A percentile compares a stretch with the other conserved stretches of the same genome.
Conservation (phyloP, 2,113 vertebrate genomes). For the Dascyllus trimaculatus region DNA sequence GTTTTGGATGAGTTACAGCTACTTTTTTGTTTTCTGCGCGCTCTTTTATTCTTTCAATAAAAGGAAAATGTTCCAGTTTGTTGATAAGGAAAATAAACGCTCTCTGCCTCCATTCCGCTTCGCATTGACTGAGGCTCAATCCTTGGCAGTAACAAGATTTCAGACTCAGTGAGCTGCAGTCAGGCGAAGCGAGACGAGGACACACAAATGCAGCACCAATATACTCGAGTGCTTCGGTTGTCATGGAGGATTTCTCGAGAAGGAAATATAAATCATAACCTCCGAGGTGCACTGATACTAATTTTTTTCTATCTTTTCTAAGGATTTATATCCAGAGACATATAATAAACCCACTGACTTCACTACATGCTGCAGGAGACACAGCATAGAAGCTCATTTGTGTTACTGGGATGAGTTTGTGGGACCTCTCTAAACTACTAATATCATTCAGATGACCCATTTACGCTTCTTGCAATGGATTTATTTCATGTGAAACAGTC, state of each 20-base stretch:
- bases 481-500: too few species aligned
- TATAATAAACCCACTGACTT: too few species aligned
- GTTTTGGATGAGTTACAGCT: neutral
- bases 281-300: neutral
- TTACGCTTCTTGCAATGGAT: too few species aligned
- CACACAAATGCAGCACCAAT: neutral
- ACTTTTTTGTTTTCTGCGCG: neutral
- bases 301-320: neutral
- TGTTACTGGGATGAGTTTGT: too few species aligned
- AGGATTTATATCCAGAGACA: neutral
- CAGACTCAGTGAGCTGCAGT: neutral
- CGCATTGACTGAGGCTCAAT: neutral
- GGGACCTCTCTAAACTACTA: too few species aligned
- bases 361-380: too few species aligned
- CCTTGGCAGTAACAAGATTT: neutral
- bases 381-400: too few species aligned
- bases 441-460: too few species aligned
- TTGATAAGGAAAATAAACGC: neutral
- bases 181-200: neutral
- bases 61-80: neutral
- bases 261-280: neutral
- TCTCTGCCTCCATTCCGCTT: neutral
- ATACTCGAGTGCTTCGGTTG: neutral
- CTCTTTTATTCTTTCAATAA: neutral
- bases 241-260: neutral